These are phyloP conservation scores for Polyodon spathula DNA, from an alignment of 2,113 vertebrate species.

Conservation along the genomic window DNA sequence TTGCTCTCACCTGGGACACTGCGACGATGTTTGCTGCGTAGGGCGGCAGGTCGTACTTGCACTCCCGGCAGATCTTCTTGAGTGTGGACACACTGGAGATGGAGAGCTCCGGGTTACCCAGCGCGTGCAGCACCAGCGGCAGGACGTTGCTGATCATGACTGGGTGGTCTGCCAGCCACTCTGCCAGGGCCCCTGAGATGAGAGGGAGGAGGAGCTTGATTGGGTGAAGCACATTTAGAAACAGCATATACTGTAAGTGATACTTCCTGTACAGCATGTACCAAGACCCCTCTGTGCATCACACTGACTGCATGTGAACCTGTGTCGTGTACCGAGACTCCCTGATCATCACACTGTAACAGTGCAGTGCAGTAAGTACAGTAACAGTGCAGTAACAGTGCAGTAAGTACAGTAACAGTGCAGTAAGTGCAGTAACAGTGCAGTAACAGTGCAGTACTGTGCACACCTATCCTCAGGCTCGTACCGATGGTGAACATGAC, in stretches of 20 bases:
- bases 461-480: accelerated
- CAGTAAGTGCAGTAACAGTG: conserved; percentile 16
- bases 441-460: conserved; percentile 10
- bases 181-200: conserved; percentile 82
- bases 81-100: conserved; percentile 95
- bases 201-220: neutral
- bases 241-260: no score
- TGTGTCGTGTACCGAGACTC: no score
- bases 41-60: conserved; percentile 89
- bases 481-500: conserved; percentile 99
- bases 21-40: conserved; percentile 95
- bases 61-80: conserved; percentile 97
- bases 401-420: neutral
- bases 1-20: conserved; percentile 79
- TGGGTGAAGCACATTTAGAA: neutral
- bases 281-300: no score
- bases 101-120: conserved; percentile 94
- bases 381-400: conserved; percentile 20
- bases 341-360: no score
- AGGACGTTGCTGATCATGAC: conserved; percentile 97
- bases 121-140: conserved; percentile 86
- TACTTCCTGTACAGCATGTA: neutral
- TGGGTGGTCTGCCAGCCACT: conserved; percentile 95
- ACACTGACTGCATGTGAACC: no score
- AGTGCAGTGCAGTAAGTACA: neutral